Evolutionary conservation across 2,888 invertebrate genomes (phyloP).

Genomic region (Acrobasis consociella): DNA sequence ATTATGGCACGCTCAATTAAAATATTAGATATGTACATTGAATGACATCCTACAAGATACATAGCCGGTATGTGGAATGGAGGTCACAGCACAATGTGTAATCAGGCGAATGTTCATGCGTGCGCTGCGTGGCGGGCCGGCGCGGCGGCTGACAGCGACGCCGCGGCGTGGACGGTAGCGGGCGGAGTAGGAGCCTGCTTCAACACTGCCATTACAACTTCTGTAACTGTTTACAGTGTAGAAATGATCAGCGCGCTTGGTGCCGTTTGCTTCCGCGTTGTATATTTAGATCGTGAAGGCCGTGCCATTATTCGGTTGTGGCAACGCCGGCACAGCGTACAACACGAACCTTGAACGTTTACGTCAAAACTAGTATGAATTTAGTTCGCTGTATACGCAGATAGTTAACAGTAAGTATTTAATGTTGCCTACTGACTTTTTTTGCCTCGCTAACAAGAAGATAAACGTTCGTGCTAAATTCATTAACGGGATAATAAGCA

Average conservation of each 20-base stretch:
- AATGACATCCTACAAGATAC: slow-evolving; percentile 10
- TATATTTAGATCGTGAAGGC: slow-evolving; percentile 79
- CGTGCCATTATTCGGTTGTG: slow-evolving; percentile 63
- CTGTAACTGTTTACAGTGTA: slow-evolving; percentile 68
- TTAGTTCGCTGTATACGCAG: slow-evolving; percentile 32
- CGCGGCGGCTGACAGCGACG: slow-evolving; percentile 7
- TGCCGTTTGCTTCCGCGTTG: slow-evolving; percentile 76
- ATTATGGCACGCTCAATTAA: slow-evolving; percentile 2
- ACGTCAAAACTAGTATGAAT: slow-evolving; percentile 36
- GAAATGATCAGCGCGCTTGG: slow-evolving; percentile 63
- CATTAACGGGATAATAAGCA: slow-evolving; percentile 13
- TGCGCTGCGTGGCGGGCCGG: slow-evolving; percentile 34
- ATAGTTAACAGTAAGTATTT: slow-evolving; percentile 36
- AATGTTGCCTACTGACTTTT: slow-evolving; percentile 13
- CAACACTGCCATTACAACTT: slow-evolving; percentile 48
- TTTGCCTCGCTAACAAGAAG: neutral
- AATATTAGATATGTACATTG: slow-evolving; percentile 3
- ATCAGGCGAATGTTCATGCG: slow-evolving; percentile 38
- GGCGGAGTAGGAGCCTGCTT: slow-evolving; percentile 46
- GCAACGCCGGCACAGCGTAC: slow-evolving; percentile 51
- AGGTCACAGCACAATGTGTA: slow-evolving; percentile 45
- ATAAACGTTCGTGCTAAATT: slow-evolving; percentile 17
- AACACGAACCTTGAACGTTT: slow-evolving; percentile 58
- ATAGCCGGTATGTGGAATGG: slow-evolving; percentile 34
- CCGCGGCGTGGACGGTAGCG: slow-evolving; percentile 25